These are phyloP conservation scores for Rhopalosiphum padi DNA, from an alignment of 1,140 invertebrate genomes.

Conservation along the genomic window DNA sequence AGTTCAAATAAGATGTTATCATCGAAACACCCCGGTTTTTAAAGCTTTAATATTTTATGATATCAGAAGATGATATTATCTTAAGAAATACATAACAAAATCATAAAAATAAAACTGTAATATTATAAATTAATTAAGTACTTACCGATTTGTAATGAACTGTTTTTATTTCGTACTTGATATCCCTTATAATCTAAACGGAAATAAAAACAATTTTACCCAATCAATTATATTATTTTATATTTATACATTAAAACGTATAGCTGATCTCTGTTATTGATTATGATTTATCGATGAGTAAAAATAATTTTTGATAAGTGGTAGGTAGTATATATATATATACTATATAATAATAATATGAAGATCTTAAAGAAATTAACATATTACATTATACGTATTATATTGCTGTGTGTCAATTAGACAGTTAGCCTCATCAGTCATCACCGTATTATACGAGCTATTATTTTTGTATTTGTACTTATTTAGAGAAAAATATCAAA, in stretches of 20 bases:
- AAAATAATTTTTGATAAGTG: not conserved
- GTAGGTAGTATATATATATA: not conserved
- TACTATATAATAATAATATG: not conserved
- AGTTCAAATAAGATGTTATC: not conserved
- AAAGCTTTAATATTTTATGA: not conserved
- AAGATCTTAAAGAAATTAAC: not conserved
- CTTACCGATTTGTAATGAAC: not conserved
- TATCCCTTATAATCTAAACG: slow-evolving; percentile 46
- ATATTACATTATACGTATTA: not conserved
- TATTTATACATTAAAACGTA: not conserved
- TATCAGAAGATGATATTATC: not conserved
- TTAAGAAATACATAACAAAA: not conserved
- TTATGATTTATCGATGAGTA: not conserved
- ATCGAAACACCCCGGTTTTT: not conserved
- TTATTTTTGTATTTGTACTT: not conserved
- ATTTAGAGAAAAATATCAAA: not conserved
- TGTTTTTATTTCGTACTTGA: slow-evolving; percentile 12
- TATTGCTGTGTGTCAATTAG: not conserved
- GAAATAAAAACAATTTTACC: not conserved
- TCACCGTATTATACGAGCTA: not conserved
- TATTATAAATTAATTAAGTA: not conserved
- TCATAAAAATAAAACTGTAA: no score
- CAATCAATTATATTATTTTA: not conserved
- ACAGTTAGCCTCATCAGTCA: not conserved
- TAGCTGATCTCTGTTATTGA: not conserved